Percentiles rank a stretch among this genome's conserved stretches.
Conservation (phyloP, 2,888 invertebrate species). For the Drosophila emarginata region DNA sequence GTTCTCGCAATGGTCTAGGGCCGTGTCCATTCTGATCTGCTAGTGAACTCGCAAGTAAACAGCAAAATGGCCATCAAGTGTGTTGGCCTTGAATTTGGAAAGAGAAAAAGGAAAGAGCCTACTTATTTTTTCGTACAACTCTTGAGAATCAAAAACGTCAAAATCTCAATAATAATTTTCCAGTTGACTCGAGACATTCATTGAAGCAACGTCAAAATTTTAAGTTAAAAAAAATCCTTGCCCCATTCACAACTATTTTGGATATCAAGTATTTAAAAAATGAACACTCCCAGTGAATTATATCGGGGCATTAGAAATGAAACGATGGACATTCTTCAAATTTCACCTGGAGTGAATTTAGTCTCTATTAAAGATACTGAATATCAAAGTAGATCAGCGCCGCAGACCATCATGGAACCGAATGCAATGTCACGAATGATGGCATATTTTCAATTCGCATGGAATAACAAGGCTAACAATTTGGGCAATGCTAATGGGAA, state of each 20-base stretch:
- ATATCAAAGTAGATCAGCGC: neutral
- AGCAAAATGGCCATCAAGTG: too few relatives aligned
- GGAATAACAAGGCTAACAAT: neutral
- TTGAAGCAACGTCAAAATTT: neutral
- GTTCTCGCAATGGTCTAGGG: slow-evolving; percentile 5
- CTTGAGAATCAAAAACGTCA: neutral
- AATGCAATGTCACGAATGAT: too few relatives aligned
- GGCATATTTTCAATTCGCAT: too few relatives aligned
- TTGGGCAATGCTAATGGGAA: too few relatives aligned
- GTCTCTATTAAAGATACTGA: neutral
- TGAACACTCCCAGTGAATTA: neutral
- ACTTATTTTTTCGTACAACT: neutral
- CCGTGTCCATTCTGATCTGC: neutral
- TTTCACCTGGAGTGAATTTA: neutral
- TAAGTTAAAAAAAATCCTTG: neutral
- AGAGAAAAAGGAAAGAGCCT: neutral
- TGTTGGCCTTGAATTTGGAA: neutral
- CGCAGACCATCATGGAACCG: neutral
- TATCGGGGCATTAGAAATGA: neutral
- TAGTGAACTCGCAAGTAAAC: too few relatives aligned
- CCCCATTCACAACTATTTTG: neutral
- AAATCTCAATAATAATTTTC: neutral
- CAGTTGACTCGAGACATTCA: slow-evolving; percentile 6
- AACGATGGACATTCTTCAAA: neutral
- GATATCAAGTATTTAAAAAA: neutral